Evolutionary conservation across 2,888 invertebrate species (phyloP).

Genomic region (Xestobium rufovillosum): DNA sequence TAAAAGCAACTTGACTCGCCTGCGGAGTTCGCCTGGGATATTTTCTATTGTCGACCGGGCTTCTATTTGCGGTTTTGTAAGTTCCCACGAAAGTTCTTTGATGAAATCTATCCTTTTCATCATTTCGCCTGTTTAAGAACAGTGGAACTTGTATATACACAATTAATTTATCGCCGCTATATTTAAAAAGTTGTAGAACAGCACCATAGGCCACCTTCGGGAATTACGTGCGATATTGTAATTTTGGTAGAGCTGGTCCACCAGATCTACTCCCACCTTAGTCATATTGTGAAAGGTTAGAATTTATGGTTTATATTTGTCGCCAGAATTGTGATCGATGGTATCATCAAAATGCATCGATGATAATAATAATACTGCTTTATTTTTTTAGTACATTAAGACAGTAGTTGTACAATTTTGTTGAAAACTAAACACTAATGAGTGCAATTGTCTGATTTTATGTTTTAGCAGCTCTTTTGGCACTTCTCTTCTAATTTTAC

Average conservation of each 20-base stretch:
- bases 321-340: conserved; percentile 12
- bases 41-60: too few species aligned
- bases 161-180: too few species aligned
- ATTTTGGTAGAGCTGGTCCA: conserved; percentile 13
- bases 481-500: too few species aligned
- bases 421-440: conserved; percentile 10
- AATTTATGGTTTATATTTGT: conserved; percentile 25
- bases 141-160: too few species aligned
- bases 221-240: conserved; percentile 1
- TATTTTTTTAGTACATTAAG: conserved; percentile 12
- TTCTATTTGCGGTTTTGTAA: too few species aligned
- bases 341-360: conserved; percentile 15
- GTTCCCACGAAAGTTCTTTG: too few species aligned
- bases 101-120: too few species aligned
- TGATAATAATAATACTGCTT: conserved; percentile 16
- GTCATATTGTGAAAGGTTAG: conserved; percentile 28
- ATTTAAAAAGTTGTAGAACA: too few species aligned
- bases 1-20: too few species aligned
- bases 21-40: too few species aligned
- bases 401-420: conserved; percentile 16
- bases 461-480: too few species aligned
- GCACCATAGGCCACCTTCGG: background rate
- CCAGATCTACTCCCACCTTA: conserved; percentile 25
- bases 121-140: too few species aligned
- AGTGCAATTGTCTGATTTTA: background rate